Conservation (phyloP, 2,797 vertebrate genomes). For the Stomatorhinus walkeri region DNA sequence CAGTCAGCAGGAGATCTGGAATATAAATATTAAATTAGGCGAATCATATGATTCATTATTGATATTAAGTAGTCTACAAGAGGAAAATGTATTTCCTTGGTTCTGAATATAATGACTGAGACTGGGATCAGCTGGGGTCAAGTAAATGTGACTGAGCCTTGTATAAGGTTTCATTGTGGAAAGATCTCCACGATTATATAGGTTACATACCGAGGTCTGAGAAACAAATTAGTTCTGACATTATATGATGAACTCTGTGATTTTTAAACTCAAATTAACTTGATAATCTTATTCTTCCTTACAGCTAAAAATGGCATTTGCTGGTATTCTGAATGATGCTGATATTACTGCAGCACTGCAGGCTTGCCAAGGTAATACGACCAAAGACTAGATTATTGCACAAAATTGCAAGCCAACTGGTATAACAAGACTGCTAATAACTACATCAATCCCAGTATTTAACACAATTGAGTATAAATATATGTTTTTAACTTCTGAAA, state of each 20-base stretch:
- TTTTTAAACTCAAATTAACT: conserved; percentile 21
- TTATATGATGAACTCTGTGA: not conserved
- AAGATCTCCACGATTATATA: not conserved
- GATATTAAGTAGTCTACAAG: not conserved
- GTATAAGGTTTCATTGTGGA: not conserved
- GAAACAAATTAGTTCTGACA: not conserved
- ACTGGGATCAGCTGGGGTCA: not conserved
- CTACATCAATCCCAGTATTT: not conserved
- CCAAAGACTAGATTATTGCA: not conserved
- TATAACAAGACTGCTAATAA: not conserved
- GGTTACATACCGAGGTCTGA: not conserved
- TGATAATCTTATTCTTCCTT: conserved; percentile 38
- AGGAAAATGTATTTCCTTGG: not conserved
- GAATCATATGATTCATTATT: not conserved
- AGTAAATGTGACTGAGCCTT: not conserved
- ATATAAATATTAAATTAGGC: conserved; percentile 40
- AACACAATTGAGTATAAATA: not conserved
- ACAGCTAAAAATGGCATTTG: conserved; percentile 66
- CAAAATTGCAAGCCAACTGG: not conserved
- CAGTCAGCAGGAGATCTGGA: conserved; percentile 41
- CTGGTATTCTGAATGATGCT: conserved; percentile 60
- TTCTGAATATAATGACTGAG: conserved; percentile 1
- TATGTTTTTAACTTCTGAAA: not conserved
- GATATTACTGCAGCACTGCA: conserved; percentile 74
- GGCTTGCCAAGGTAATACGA: conserved; percentile 64